Percentiles rank a stretch among this genome's conserved stretches.
phyloP scores from a whole-genome alignment of 2,113 vertebrate genomes.

The Thunnus thynnus region DNA sequence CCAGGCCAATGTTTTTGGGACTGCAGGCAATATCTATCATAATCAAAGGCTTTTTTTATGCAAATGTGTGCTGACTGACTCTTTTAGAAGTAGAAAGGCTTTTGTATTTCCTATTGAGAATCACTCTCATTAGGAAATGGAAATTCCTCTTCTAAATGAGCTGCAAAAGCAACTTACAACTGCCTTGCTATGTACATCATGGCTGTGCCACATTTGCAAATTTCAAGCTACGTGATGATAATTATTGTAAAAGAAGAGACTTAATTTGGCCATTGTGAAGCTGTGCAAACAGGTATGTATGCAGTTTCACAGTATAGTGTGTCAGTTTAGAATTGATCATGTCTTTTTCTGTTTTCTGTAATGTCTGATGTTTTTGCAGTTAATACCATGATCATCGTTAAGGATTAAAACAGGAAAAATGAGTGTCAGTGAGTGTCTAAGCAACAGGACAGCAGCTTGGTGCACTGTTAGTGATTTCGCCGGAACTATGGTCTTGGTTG shows the following conservation, averaged over 20 bases:
- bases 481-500: background rate
- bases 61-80: constrained; percentile 81
- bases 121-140: constrained; percentile 75
- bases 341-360: constrained; percentile 1
- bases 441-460: constrained; percentile 2
- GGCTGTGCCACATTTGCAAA: constrained; percentile 44
- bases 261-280: constrained; percentile 21
- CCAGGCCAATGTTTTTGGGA: constrained; percentile 75
- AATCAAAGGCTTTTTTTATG: constrained; percentile 81
- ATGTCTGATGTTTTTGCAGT: constrained; percentile 1
- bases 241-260: constrained; percentile 25
- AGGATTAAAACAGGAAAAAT: background rate
- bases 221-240: constrained; percentile 11
- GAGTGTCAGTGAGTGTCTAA: background rate
- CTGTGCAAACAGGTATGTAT: constrained; percentile 6
- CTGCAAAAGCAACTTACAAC: constrained; percentile 56
- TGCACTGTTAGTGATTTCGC: background rate
- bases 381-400: background rate
- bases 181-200: constrained; percentile 35
- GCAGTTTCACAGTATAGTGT: background rate
- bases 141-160: constrained; percentile 68
- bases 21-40: constrained; percentile 75
- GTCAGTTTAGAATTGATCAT: constrained; percentile 2
- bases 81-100: constrained; percentile 72
- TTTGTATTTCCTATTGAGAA: constrained; percentile 76